Evolutionary conservation across 1,140 invertebrate species (phyloP), one percentile per base, ranked within the genome.

Genomic region (Cyclargus thomasi): DNA sequence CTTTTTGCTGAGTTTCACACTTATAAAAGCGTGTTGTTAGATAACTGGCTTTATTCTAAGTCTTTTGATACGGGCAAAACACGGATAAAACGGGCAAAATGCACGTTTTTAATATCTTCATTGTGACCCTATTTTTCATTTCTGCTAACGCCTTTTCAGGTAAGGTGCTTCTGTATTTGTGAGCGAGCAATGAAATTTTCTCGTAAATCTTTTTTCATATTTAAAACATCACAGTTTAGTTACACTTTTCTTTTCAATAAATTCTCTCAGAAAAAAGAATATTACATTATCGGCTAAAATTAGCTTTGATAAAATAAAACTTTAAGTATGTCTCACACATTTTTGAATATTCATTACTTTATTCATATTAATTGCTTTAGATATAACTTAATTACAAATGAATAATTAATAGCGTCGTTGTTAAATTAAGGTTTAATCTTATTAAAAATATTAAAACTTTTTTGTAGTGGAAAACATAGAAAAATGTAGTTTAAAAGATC

Each of bases 391-490:
- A 29, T 29, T 8, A 29, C 8, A 29, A 29, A 29, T 4, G 1
- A 29, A 29, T 29, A 29, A 29, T 2, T 29, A 29, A 29, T 7
- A 6, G 8, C 29, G 5, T n/a, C n/a, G 5, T 29, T 29, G 23
- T 29, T 29, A 29, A 35, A 35, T 35, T 47, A 14, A 47, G 11
- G 6, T 47, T 47, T 11, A 14, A 1, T 8, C 18, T 55, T 18
- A 55, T 55, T 55, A 55, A 8, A 18, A 55, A 55, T 2, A 17
- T 17, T 18, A 55, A 64, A 47, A 47, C 14, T 36, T 35, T 35
- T 71, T 86, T 84, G 22, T 72, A 86, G 83, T 82, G 21, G 81
- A 83, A 11, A 74, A 63, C 14, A 29, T 84, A 14, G 35, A 64
- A 63, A 80, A 81, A 76, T 86, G 83, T 21, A 70, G 71, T 22